phyloP scores from a whole-genome alignment of 2,888 invertebrate genomes.

The Synergus laeviventris region DNA sequence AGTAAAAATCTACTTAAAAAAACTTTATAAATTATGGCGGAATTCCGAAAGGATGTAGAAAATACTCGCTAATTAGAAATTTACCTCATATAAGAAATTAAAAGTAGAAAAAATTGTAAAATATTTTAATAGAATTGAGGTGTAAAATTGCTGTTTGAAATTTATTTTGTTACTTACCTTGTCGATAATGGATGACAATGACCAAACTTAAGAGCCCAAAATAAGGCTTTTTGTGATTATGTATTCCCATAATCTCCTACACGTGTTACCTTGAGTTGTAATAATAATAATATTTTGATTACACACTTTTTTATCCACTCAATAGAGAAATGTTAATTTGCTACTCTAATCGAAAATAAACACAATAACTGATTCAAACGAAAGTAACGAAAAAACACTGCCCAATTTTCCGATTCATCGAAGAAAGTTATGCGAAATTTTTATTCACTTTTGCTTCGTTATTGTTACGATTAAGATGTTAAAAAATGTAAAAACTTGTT shows the following conservation, averaged over 20 bases:
- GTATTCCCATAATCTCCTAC: not conserved
- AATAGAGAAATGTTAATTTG: not conserved
- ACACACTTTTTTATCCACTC: not conserved
- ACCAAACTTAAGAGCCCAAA: not conserved
- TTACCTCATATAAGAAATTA: not conserved
- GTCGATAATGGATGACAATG: not conserved
- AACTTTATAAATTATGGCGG: not conserved
- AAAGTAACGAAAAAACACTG: constrained; percentile 5
- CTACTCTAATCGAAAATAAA: not conserved
- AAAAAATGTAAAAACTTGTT: not conserved
- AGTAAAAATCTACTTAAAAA: not conserved
- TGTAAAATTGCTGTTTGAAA: not conserved
- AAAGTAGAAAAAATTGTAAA: not conserved
- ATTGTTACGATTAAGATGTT: constrained; percentile 1
- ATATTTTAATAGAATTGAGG: not conserved
- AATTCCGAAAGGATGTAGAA: not conserved
- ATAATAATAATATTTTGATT: not conserved
- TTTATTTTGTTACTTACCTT: not conserved
- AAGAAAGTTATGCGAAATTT: not conserved
- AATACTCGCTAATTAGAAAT: not conserved
- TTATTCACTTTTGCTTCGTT: constrained; percentile 17
- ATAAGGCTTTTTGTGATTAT: not conserved
- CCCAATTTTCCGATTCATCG: not conserved
- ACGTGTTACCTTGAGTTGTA: not conserved
- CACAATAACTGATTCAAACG: not conserved